A percentile compares a stretch with the other conserved stretches of the same genome.
These are phyloP conservation scores for Anthonomus grandis DNA, from an alignment of 1,140 invertebrate species.

Conservation along the genomic window DNA sequence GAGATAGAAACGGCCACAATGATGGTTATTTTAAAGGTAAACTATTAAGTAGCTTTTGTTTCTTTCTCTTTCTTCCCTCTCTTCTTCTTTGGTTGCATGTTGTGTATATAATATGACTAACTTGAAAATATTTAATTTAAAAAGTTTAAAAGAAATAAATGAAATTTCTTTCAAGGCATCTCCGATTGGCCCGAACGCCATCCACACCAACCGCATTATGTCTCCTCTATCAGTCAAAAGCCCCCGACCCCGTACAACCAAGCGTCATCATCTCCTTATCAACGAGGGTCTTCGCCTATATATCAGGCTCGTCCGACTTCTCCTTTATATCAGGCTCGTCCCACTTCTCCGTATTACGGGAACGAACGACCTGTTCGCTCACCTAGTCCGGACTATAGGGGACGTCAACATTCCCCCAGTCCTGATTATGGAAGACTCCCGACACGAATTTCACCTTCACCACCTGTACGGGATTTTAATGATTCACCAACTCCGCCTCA, in stretches of 20 bases:
- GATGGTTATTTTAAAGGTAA: conserved; percentile 40
- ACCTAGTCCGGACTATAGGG: conserved; percentile 49
- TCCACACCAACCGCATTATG: conserved; percentile 44
- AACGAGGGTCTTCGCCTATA: too few species aligned
- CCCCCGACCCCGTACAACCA: conserved; percentile 23
- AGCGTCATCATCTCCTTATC: conserved; percentile 16
- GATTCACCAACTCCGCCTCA: conserved; percentile 56
- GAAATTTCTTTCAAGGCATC: conserved; percentile 52
- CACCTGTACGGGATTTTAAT: conserved; percentile 23
- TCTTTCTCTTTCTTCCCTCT: neutral
- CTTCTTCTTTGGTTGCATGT: neutral
- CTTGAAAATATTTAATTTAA: too few species aligned
- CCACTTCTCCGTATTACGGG: conserved; percentile 46
- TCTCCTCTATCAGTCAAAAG: conserved; percentile 15
- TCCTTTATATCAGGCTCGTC: too few species aligned
- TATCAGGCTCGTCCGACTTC: too few species aligned
- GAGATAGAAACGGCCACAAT: conserved; percentile 34
- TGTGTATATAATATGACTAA: neutral
- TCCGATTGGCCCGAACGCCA: conserved; percentile 73
- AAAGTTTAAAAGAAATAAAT: neutral
- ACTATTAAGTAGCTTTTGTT: neutral
- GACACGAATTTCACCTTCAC: conserved; percentile 18
- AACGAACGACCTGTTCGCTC: conserved; percentile 49
- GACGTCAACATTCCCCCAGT: conserved; percentile 23
- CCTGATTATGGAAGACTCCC: conserved; percentile 29